A percentile compares a stretch with the other conserved stretches of the same genome.
Evolutionary conservation across 1,140 invertebrate genomes (phyloP).

Genomic region (Drosophila lacertosa): DNA sequence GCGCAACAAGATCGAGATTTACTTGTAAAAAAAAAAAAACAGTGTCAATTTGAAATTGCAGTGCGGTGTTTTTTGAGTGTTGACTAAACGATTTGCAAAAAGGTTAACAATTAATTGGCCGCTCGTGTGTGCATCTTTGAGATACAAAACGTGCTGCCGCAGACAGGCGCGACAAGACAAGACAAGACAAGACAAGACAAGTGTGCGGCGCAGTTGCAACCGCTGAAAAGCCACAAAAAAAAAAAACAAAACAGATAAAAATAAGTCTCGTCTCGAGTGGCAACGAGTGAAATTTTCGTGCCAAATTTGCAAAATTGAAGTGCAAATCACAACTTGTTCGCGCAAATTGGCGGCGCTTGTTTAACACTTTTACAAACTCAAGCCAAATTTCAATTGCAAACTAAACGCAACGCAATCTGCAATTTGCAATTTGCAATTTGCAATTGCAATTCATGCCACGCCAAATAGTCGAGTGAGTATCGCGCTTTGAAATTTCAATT

Average conservation of each 20-base stretch:
- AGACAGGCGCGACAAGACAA: slow-evolving; percentile 13
- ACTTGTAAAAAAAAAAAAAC: slow-evolving; percentile 14
- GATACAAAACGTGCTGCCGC: slow-evolving; percentile 34
- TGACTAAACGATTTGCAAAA: slow-evolving; percentile 17
- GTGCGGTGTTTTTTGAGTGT: slow-evolving; percentile 7
- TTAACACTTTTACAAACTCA: slow-evolving; percentile 51
- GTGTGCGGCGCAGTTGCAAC: slow-evolving; percentile 9
- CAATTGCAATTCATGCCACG: slow-evolving; percentile 69
- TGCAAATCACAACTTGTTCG: slow-evolving; percentile 51
- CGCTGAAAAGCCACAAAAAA: slow-evolving; percentile 8
- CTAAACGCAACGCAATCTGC: slow-evolving; percentile 9
- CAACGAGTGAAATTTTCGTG: slow-evolving; percentile 58
- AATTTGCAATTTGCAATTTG: slow-evolving; percentile 50
- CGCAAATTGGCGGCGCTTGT: slow-evolving; percentile 57
- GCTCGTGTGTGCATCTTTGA: slow-evolving; percentile 43
- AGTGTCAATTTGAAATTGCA: slow-evolving; percentile 26
- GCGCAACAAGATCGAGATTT: slow-evolving; percentile 27
- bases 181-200: slow-evolving; percentile 16
- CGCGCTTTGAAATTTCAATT: slow-evolving; percentile 50
- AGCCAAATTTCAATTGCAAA: slow-evolving; percentile 31
- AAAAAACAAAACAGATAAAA: background rate
- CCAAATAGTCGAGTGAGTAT: slow-evolving; percentile 64
- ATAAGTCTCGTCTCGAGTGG: slow-evolving; percentile 8
- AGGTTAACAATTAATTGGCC: slow-evolving; percentile 49
- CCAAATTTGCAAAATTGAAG: slow-evolving; percentile 38